Percentiles rank a stretch among this genome's conserved stretches.
These are phyloP conservation scores for Alauda arvensis DNA, from an alignment of 2,797 vertebrate species.

Conservation along the genomic window DNA sequence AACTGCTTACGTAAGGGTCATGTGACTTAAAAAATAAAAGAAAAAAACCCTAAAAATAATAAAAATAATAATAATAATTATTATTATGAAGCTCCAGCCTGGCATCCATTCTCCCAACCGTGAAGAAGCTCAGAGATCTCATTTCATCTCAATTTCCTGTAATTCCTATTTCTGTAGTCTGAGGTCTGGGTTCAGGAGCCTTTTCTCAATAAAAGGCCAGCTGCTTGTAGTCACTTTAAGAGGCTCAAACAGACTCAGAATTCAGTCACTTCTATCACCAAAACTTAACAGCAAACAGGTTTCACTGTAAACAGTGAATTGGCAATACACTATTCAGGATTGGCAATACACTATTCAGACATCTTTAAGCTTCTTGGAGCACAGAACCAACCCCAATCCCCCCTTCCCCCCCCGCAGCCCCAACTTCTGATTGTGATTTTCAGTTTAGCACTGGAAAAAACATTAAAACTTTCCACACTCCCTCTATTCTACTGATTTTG, in stretches of 20 bases:
- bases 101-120: not conserved
- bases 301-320: not conserved
- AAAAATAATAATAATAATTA: no score
- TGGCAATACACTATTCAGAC: not conserved
- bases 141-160: not conserved
- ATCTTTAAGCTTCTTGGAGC: not conserved
- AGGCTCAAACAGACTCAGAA: not conserved
- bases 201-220: not conserved
- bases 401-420: no score
- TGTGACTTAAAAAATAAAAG: not conserved
- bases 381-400: not conserved
- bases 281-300: not conserved
- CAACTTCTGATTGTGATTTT: not conserved
- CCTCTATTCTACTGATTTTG: not conserved
- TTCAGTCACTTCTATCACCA: not conserved
- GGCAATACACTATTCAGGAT: not conserved
- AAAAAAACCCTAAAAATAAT: not conserved
- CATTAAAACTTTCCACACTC: not conserved
- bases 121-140: not conserved
- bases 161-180: not conserved
- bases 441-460: not conserved
- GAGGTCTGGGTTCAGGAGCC: not conserved
- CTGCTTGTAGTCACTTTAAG: not conserved
- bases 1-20: not conserved
- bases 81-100: not conserved